Base-by-base conservation (phyloP, 2,888 invertebrate species). In the Eulithis prunata region DNA sequence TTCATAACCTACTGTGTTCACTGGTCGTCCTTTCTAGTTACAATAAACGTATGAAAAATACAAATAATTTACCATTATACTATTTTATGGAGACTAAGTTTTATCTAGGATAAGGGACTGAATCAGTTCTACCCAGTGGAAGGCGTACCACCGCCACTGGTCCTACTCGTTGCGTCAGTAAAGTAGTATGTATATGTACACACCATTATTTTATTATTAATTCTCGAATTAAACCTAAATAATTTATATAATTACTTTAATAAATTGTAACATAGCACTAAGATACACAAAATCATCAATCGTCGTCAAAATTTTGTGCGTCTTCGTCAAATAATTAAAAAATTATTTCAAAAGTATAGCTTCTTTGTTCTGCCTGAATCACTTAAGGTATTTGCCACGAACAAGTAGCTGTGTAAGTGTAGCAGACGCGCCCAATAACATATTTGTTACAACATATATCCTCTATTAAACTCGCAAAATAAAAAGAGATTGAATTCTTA, bases 101-200 rank as follows among this genome's bases (percentile, higher is more conserved):
- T n/a, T 32, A 32, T 52, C n/a, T 52, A 36, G 12, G 4, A 12
- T 51, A 51, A 45, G 1, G 45, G 21, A 14, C 45, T 56, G 36
- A 47, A 36, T 57, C 46, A 57, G 46, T 57, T 46, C 57, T 57
- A 57, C 36, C 47, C 28, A 47, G 46, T 13, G n/a, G 36, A 12
- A 38, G 21, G 21, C 21, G 21, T 53, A 32, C 5, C 41, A 45
- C 41, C 32, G 57, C n/a, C 32, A 47, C 47, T 32, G 36, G 46
- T 47, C 32, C 46, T 47, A 47, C 46, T 47, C 32, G 6, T 46
- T 43, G 41, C 8, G 14, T 7, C 8, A 3, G 47, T 12, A 7
- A 14, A 47, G 6, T 47, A 14, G 3, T 47, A 7, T 14, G 14
- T 47, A 14, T 2, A 21, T 21, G 21, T 21, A 47, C 47, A 45